Base-by-base conservation (phyloP, 2,113 vertebrate genomes). In the Halcyon senegalensis region DNA sequence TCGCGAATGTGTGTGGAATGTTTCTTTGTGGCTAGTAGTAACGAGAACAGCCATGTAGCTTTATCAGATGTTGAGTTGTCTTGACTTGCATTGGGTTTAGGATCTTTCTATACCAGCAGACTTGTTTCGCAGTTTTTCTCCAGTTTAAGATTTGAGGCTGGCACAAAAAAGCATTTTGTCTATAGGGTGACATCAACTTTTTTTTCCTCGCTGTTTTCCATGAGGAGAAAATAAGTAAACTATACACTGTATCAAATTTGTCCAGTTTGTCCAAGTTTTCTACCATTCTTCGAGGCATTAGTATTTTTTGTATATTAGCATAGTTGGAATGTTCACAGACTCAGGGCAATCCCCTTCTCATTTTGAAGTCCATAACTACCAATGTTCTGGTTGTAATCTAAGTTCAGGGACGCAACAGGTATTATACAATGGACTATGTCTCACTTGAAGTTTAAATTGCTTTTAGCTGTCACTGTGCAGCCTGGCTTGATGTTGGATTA, bases 41-140 rank as follows among this genome's bases (percentile, higher is more conserved):
- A 35, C 44, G 84, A 70, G 59, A 92, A 43, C 59, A 84, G 91
- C 92, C 83, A 23, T 63, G 67, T 41, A 43, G 31, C 64, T 67
- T 92, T 94, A 90, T 94, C 86, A 84, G 83, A 89, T 91, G 19
- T 66, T 89, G 67, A 83, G 67, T 46, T 94, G 94, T 87, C 89
- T 81, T 69, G 75, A 76, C 85, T 92, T 92, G 94, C 24, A 25
- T 68, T 64, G 13, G 23, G 9, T 82, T 81, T 63, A 89, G 51
- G 53, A 94, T 33, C 77, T 95, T 86, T 75, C 28, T 75, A 2
- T 78, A 75, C n/a, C 5, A 44, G 51, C 33, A 89, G 56, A 44
- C 30, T 87, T 89, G 33, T 88, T 88, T 92, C 84, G 19, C 35
- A 75, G 9, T 80, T 87, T 81, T 59, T 59, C 15, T 78, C 23